A percentile compares a stretch with the other conserved stretches of the same genome.
Evolutionary conservation across 2,797 vertebrate genomes (phyloP).

Genomic region (Euthynnus affinis): DNA sequence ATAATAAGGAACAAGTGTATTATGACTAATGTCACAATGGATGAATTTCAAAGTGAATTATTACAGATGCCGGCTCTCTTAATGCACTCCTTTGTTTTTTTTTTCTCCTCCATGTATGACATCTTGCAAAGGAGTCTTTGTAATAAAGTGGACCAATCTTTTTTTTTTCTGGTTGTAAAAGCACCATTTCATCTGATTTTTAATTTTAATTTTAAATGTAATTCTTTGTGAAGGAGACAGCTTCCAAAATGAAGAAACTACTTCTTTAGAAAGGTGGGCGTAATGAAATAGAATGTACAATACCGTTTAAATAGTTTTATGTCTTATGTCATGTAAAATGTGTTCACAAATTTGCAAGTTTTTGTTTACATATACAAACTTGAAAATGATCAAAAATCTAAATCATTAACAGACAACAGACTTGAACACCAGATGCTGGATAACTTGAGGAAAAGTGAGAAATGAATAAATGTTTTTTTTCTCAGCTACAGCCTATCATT

Average conservation of each 20-base stretch:
- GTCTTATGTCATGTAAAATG: not conserved
- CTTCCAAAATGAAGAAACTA: not conserved
- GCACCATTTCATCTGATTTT: not conserved
- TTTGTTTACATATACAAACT: not conserved
- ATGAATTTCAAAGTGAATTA: constrained; percentile 72
- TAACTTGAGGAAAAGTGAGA: not conserved
- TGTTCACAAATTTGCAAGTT: not conserved
- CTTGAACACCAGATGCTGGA: not conserved
- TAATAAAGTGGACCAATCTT: constrained; percentile 34
- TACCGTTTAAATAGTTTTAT: too few species aligned
- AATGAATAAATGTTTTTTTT: constrained; percentile 20
- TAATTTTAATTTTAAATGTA: too few species aligned
- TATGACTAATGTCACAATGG: constrained; percentile 74
- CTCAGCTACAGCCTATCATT: constrained; percentile 25
- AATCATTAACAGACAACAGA: not conserved
- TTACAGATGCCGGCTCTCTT: constrained; percentile 46
- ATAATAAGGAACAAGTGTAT: constrained; percentile 79
- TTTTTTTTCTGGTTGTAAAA: constrained; percentile 8
- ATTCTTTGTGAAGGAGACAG: too few species aligned
- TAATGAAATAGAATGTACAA: too few species aligned
- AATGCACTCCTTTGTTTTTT: constrained; percentile 43
- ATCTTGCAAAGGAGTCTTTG: constrained; percentile 34
- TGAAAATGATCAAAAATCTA: not conserved
- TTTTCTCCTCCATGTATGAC: constrained; percentile 9
- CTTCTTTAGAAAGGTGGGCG: not conserved